Base-by-base conservation (phyloP, 92 coral and sea anemone genomes). In the Paragorgia papillata region DNA sequence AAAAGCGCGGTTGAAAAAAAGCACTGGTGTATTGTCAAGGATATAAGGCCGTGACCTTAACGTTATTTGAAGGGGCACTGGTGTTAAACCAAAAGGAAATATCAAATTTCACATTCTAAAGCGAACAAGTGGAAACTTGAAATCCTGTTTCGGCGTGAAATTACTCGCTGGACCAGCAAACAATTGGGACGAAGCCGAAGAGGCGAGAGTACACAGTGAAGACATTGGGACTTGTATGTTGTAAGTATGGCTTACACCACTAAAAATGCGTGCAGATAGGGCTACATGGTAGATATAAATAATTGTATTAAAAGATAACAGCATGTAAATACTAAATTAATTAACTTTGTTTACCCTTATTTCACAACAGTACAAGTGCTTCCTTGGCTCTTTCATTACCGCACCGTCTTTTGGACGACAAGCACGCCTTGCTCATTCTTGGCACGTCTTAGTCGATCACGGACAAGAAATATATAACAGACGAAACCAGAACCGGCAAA, bases 261-360 rank as follows among this genome's bases (percentile, higher is more conserved):
- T n/a, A n/a, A n/a, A n/a, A n/a, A n/a, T n/a, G n/a, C n/a, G n/a
- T n/a, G n/a, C n/a, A n/a, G n/a, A n/a, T n/a, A n/a, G n/a, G n/a
- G n/a, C n/a, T n/a, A n/a, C n/a, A n/a, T 51, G 31, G 51, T 27
- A 35, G 57, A 55, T 55, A 51, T 30, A 71, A 51, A 54, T 71
- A 71, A 31, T 55, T 71, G 64, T 71, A 71, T 71, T 71, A 71
- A 54, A 71, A 71, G 64, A 71, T 71, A 71, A 71, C 78, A 71
- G 64, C 78, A 71, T 80, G 96, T 95, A 91, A 96, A 95, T 95
- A 91, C 92, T 95, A 95, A 95, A 95, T 95, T 95, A 95, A 95
- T 95, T 95, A 95, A 87, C 92, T 91, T 95, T 95, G 99, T 95
- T 95, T 95, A 92, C 81, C 49, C 64, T 21, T 71, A 71, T 71